Percentiles rank a stretch among this genome's conserved stretches.
These are phyloP conservation scores for Strigamia maritima DNA, from an alignment of 2,888 invertebrate species.

Conservation along the genomic window DNA sequence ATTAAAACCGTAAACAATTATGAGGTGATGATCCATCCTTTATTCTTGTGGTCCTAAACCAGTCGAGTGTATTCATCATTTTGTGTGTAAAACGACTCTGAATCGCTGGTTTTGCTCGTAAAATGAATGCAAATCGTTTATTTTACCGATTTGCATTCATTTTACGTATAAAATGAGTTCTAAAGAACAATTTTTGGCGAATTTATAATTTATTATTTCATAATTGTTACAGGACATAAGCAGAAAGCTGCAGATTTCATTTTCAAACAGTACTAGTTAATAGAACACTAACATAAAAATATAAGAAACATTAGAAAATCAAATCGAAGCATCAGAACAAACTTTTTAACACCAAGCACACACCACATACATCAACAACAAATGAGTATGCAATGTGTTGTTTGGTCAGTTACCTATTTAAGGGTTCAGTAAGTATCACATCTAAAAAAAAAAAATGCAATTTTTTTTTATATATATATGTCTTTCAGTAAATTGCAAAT, in stretches of 20 bases:
- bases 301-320: background rate
- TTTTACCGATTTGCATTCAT: too few relatives aligned
- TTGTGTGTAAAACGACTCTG: too few relatives aligned
- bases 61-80: too few relatives aligned
- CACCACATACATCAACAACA: constrained; percentile 2
- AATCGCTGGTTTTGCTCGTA: too few relatives aligned
- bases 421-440: background rate
- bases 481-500: background rate
- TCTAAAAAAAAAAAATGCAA: background rate
- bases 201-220: constrained; percentile 32
- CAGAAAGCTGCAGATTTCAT: constrained; percentile 22
- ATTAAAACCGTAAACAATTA: too few relatives aligned
- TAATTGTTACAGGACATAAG: constrained; percentile 24
- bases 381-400: background rate
- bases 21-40: too few relatives aligned
- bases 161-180: background rate
- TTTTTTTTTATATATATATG: background rate
- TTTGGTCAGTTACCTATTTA: background rate
- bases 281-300: background rate
- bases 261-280: background rate
- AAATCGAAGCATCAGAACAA: background rate
- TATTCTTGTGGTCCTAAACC: too few relatives aligned
- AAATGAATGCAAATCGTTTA: background rate
- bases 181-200: background rate
- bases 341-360: background rate